phyloP scores from a whole-genome alignment of 64 coral and sea anemone species.

The Astreopora myriophthalma region DNA sequence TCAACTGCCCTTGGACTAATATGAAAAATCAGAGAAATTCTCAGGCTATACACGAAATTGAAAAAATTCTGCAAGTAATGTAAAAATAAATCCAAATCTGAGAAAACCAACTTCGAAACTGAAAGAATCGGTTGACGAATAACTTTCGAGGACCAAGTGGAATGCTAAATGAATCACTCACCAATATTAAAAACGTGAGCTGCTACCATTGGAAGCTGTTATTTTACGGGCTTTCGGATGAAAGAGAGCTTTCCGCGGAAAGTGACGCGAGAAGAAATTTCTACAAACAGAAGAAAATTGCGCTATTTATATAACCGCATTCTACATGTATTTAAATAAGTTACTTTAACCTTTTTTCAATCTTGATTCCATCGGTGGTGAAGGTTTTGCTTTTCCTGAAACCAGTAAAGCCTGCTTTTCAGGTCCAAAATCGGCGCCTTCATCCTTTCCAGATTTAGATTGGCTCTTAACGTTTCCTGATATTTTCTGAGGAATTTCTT shows the following conservation, averaged over 20 bases:
- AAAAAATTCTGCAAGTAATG: not conserved
- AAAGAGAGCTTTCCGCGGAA: not conserved
- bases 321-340: not conserved
- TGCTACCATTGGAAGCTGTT: too few species aligned
- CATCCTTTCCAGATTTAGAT: slow-evolving; percentile 52
- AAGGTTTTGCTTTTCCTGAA: not conserved
- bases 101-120: not conserved
- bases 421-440: slow-evolving; percentile 16
- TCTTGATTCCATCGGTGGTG: not conserved
- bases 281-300: not conserved
- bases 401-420: slow-evolving; percentile 38
- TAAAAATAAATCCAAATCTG: not conserved
- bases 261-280: not conserved
- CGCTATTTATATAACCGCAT: too few species aligned
- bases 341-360: slow-evolving; percentile 29
- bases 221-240: not conserved
- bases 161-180: not conserved
- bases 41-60: too few species aligned
- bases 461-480: slow-evolving; percentile 21
- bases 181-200: too few species aligned
- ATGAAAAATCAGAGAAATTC: too few species aligned
- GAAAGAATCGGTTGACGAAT: not conserved
- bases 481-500: slow-evolving; percentile 4
- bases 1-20: not conserved
- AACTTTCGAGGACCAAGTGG: not conserved